Evolutionary conservation across 1,140 invertebrate genomes (phyloP), one percentile per base, ranked within the genome.

Genomic region (Macrostomum lignano): DNA sequence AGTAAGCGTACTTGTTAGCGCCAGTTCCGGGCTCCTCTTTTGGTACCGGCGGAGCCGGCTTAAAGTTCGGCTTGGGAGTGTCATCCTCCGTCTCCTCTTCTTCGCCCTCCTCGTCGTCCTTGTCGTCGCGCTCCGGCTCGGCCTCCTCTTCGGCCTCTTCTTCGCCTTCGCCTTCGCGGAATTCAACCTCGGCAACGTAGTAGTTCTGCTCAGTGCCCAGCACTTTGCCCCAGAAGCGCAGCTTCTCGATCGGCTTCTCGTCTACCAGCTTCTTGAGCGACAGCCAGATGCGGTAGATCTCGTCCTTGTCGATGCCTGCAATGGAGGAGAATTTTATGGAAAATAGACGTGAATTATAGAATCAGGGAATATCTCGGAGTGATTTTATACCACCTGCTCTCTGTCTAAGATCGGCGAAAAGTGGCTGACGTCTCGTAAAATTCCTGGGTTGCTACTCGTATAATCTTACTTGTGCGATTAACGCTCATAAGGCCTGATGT

Each of bases 1-100:
- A 59, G 38, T 52, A 58, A 31, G 46, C 49, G 39, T 56, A 55
- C 43, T 56, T 58, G 39, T 58, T 58, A 4, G 44, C 42, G 25
- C 55, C 55, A 21, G 45, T 43, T 36, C 47, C 45, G 31, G 46
- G 45, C 7, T 52, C 51, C 37, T 57, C 51, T 36, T 46, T 50
- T 17, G 52, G 50, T 10, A 51, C 38, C 11, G 41, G 36, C 34
- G 50, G 44, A 39, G 52, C 51, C 2, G 52, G 46, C 40, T 59
- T 58, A 38, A 40, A 58, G 13, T 52, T 49, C 35, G 50, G 46
- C 39, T 55, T 59, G 9, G 56, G 56, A 28, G n/a, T 24, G 9
- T 24, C 23, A 46, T 53, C 52, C 37, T 52, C 49, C 17, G 34
- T 21, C 11, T 38, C 35, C 20, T 13, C 24, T 24, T 24, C 23